phyloP scores from a whole-genome alignment of 2,113 vertebrate genomes.

The Ellobius talpinus region DNA sequence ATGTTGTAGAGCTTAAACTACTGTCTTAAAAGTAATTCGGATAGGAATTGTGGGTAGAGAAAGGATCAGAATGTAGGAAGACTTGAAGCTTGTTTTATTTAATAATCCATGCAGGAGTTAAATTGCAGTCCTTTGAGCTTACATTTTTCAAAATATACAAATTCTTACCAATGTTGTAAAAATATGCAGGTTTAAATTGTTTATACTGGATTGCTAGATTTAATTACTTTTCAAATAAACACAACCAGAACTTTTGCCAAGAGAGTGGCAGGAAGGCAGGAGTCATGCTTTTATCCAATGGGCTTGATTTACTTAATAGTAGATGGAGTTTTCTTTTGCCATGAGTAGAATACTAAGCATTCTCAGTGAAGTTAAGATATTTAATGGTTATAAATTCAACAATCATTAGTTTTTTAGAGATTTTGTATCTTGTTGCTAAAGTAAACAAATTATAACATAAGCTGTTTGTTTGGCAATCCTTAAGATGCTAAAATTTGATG shows the following conservation, averaged over 20 bases:
- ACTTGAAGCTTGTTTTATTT: conserved; percentile 30
- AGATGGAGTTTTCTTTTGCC: not conserved
- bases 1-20: not conserved
- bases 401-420: not conserved
- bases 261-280: not conserved
- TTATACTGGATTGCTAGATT: not conserved
- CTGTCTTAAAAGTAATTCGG: not conserved
- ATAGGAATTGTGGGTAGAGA: not conserved
- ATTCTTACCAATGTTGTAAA: conserved; percentile 14
- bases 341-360: not conserved
- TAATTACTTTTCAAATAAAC: conserved; percentile 55
- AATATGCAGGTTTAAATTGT: not conserved
- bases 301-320: conserved; percentile 24
- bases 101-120: conserved; percentile 17
- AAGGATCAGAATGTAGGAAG: not conserved
- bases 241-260: conserved; percentile 13
- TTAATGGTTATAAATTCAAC: conserved; percentile 3
- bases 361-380: not conserved
- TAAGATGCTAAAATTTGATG: not conserved
- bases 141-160: conserved; percentile 18
- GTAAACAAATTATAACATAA: not conserved
- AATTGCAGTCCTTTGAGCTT: conserved; percentile 30
- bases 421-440: conserved; percentile 21
- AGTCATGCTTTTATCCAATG: not conserved
- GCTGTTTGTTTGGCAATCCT: not conserved